phyloP scores from a whole-genome alignment of 2,888 invertebrate species.

The Drosophila anomalata region DNA sequence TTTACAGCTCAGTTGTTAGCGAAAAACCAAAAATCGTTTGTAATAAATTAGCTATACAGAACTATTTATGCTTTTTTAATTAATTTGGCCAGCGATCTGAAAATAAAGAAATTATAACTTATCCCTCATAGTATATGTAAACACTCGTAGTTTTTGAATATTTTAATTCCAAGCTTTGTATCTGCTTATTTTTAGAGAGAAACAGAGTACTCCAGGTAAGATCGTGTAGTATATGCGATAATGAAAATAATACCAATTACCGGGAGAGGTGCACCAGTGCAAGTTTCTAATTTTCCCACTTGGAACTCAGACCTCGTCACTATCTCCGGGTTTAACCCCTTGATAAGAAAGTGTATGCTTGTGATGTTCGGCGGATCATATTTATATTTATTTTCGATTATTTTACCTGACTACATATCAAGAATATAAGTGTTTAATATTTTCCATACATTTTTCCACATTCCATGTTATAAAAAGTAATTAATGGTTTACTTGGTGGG shows the following conservation, averaged over 20 bases:
- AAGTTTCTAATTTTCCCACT: background rate
- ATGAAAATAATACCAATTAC: background rate
- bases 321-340: background rate
- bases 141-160: conserved; percentile 18
- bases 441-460: background rate
- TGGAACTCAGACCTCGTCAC: background rate
- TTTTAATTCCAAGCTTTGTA: conserved; percentile 37
- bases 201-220: conserved; percentile 45
- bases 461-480: no score
- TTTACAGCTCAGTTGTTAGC: conserved; percentile 80
- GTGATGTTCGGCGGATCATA: background rate
- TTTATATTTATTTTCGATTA: background rate
- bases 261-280: conserved; percentile 2
- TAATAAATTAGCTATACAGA: conserved; percentile 70
- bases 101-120: conserved; percentile 41
- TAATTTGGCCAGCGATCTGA: conserved; percentile 33
- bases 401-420: background rate
- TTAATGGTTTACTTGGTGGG: conserved; percentile 19
- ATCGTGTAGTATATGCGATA: background rate
- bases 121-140: background rate
- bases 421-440: background rate
- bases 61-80: conserved; percentile 52
- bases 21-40: conserved; percentile 56
- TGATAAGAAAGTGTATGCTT: background rate
- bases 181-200: conserved; percentile 12